phyloP scores from a whole-genome alignment of 2,797 vertebrate species.

The Glyptemys insculpta region DNA sequence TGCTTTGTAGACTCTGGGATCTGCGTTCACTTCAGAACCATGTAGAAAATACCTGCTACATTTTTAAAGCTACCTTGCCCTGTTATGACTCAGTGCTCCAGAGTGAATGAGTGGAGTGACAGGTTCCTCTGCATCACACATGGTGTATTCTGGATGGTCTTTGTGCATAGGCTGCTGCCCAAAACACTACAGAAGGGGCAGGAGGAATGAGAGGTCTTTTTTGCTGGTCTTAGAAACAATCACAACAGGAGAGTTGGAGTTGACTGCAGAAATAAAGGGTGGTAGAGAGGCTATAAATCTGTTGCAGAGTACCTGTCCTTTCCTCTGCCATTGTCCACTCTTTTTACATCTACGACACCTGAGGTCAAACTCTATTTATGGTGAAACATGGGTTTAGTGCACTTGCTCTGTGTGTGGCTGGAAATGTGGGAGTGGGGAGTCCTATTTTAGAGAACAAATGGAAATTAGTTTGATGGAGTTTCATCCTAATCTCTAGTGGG shows the following conservation, averaged over 20 bases:
- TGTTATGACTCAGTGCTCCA: not conserved
- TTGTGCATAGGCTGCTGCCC: not conserved
- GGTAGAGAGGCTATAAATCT: constrained; percentile 50
- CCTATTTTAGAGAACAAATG: constrained; percentile 51
- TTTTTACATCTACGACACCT: constrained; percentile 37
- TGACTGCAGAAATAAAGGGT: constrained; percentile 46
- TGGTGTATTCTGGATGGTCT: not conserved
- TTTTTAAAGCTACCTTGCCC: constrained; percentile 12
- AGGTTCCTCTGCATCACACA: accelerated
- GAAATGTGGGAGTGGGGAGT: constrained; percentile 48
- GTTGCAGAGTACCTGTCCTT: constrained; percentile 19
- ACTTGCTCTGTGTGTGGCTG: constrained; percentile 55
- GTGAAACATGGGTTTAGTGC: constrained; percentile 51
- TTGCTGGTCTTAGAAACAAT: constrained; percentile 46
- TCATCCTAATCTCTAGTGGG: constrained; percentile 65
- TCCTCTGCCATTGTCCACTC: constrained; percentile 26
- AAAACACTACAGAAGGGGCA: not conserved
- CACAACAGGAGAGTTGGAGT: not conserved
- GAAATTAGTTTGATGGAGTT: constrained; percentile 71
- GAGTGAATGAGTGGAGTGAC: not conserved
- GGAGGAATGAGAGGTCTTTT: constrained; percentile 47
- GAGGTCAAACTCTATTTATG: constrained; percentile 63
- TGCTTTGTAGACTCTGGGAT: accelerated
- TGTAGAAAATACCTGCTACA: accelerated
- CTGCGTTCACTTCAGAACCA: not conserved